These are phyloP conservation scores for Artibeus jamaicensis DNA, from an alignment of 2,797 vertebrate species.

Conservation along the genomic window DNA sequence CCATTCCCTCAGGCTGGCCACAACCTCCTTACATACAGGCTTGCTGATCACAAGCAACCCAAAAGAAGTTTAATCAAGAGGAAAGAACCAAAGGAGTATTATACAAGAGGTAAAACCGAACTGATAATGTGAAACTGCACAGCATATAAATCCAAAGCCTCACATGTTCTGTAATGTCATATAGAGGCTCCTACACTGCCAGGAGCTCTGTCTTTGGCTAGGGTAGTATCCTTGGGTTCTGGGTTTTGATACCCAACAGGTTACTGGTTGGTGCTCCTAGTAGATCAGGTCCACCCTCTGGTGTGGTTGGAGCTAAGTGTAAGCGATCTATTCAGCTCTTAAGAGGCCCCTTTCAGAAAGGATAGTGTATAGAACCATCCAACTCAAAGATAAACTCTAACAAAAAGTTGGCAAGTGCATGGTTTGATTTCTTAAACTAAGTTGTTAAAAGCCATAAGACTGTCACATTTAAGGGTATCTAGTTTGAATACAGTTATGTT, in stretches of 20 bases:
- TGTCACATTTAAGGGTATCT: not conserved
- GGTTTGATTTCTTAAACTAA: not conserved
- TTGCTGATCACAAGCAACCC: not conserved
- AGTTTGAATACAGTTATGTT: not conserved
- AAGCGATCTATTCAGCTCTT: not conserved
- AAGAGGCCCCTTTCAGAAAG: not conserved
- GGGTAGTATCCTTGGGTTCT: not conserved
- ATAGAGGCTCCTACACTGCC: not conserved
- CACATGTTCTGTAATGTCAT: not conserved
- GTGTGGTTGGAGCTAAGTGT: not conserved
- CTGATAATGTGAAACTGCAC: not conserved
- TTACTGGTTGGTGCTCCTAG: not conserved
- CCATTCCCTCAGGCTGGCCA: not conserved
- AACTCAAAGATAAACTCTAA: not conserved
- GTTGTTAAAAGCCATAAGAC: not conserved
- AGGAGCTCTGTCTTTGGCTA: not conserved
- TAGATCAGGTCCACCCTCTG: not conserved
- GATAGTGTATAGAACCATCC: not conserved
- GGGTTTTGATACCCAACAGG: not conserved
- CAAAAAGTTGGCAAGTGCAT: not conserved
- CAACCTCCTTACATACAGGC: not conserved
- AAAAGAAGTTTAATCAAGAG: not conserved
- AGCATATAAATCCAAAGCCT: not conserved
- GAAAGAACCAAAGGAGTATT: not conserved
- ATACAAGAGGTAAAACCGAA: not conserved